Base-by-base conservation (phyloP, 2,797 vertebrate species). In the Falco columbarius region DNA sequence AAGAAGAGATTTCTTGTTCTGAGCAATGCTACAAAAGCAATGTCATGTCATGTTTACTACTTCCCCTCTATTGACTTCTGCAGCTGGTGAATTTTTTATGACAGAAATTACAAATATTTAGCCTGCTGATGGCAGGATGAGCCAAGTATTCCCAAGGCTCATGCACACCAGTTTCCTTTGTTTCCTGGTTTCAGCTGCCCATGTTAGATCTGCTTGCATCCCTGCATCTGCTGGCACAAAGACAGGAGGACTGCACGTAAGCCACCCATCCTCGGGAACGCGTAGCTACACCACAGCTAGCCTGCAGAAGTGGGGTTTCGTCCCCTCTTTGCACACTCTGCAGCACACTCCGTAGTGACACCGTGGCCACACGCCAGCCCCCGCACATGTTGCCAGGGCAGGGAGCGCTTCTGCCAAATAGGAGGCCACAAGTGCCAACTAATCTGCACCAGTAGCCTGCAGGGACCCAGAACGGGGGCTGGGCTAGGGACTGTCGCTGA, bases 21-120 rank as follows among this genome's bases (percentile, higher is more conserved):
- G 86, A 94, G 93, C 94, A 81, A 83, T 70, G 93, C 94, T 96
- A 96, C 94, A 86, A 94, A 97, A 95, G 92, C 92, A 62, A 91
- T 95, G 93, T 91, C 96, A 88, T 94, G 94, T 93, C 96, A 88
- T 94, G 94, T 96, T 97, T 95, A 97, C 96, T 95, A 82, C 96
- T 97, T 98, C 97, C 97, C 96, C 95, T 97, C 97, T 95, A 97
- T 91, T 95, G 97, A 97, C 97, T 98, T 96, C 95, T 95, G 96
- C 97, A 96, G 92, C 95, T 96, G 90, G 95, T 96, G 89, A 96
- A 96, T 96, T 96, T 97, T 96, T 97, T 93, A 97, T 97, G 97
- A 96, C 72, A 93, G 95, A 96, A 95, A 97, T 96, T 95, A 97
- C 96, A 97, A 98, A 97, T 97, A 97, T 97, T 98, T 97, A 97